Percentiles rank a stretch among this genome's conserved stretches.
phyloP scores from a whole-genome alignment of 2,888 invertebrate genomes.

The Rhyacophila evoluta region DNA sequence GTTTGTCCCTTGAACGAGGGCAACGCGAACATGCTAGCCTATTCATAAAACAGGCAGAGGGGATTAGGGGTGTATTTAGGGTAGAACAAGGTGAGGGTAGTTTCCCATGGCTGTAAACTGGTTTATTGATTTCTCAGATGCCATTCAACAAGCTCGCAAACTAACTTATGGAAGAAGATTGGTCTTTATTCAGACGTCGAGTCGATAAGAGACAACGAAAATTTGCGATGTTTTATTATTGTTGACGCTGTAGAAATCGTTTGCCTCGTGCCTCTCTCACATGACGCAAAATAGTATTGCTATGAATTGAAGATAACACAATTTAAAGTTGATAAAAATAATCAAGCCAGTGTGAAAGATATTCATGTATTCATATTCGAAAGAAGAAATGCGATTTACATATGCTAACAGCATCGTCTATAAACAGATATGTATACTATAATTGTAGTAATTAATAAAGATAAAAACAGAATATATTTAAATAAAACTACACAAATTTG shows the following conservation, averaged over 20 bases:
- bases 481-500: too few species aligned
- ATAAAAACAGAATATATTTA: too few species aligned
- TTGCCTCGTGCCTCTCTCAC: background rate
- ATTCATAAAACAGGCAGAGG: constrained; percentile 12
- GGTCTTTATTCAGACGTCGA: background rate
- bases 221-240: background rate
- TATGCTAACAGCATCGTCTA: too few species aligned
- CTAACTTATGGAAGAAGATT: constrained; percentile 27
- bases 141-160: constrained; percentile 24
- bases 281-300: background rate
- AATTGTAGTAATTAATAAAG: too few species aligned
- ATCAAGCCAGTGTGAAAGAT: background rate
- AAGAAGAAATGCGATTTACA: too few species aligned
- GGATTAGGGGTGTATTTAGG: constrained; percentile 22
- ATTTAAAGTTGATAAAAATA: background rate
- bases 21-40: background rate
- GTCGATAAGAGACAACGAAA: background rate
- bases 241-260: background rate
- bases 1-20: background rate
- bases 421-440: too few species aligned
- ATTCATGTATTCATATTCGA: too few species aligned
- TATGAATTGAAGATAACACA: background rate
- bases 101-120: background rate
- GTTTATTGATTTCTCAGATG: constrained; percentile 27
- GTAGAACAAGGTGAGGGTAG: constrained; percentile 15